phyloP scores from a whole-genome alignment of 2,113 vertebrate genomes.

The Alligator mississippiensis region DNA sequence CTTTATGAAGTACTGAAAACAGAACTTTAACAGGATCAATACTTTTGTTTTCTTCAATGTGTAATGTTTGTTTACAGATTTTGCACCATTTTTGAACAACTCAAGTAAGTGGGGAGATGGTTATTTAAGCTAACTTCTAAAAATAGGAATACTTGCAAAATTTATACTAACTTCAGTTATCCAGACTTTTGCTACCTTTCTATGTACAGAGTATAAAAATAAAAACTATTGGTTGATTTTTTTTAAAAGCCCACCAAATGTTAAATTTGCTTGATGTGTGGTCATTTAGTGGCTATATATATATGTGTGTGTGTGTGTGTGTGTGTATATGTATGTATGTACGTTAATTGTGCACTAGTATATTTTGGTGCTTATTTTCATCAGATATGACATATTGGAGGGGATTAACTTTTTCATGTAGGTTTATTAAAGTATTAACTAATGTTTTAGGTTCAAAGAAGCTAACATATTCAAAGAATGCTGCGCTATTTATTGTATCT shows the following conservation, averaged over 20 bases:
- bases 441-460: not conserved
- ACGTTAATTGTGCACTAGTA: not conserved
- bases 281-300: not conserved
- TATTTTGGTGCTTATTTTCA: not conserved
- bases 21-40: constrained; percentile 20
- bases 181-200: constrained; percentile 78
- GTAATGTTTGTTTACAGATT: constrained; percentile 92
- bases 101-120: constrained; percentile 88
- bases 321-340: too few species aligned
- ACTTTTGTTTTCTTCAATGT: constrained; percentile 78
- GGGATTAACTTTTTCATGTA: not conserved
- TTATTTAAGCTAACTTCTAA: constrained; percentile 76
- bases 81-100: constrained; percentile 84
- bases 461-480: not conserved
- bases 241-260: not conserved
- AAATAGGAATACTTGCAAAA: constrained; percentile 63
- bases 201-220: constrained; percentile 12
- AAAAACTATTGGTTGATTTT: not conserved
- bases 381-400: not conserved
- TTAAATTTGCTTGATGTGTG: not conserved
- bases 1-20: constrained; percentile 40
- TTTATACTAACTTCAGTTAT: constrained; percentile 73
- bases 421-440: not conserved
- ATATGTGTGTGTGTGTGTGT: too few species aligned
- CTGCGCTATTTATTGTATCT: not conserved